Evolutionary conservation across 2,113 vertebrate genomes (phyloP).

Genomic region (Sitta europaea): DNA sequence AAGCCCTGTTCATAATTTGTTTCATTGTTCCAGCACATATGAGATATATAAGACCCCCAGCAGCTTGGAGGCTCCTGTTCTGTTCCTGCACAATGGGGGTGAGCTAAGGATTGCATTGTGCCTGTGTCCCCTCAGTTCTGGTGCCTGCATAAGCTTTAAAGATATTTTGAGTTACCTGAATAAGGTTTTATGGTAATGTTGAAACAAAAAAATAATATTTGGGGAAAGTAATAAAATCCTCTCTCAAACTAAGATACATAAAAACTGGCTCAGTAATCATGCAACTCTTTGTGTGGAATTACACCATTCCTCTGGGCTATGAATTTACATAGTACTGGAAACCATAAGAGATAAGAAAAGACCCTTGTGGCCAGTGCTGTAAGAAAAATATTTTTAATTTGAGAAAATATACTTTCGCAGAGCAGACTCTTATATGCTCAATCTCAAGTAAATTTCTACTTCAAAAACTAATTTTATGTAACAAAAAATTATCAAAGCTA

Average conservation of each 20-base stretch:
- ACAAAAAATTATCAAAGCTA: not conserved
- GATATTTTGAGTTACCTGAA: conserved; percentile 9
- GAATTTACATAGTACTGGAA: not conserved
- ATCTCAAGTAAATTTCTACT: not conserved
- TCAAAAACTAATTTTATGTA: not conserved
- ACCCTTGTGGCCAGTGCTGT: not conserved
- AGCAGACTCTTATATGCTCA: not conserved
- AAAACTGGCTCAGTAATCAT: not conserved
- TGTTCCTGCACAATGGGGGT: conserved; percentile 39
- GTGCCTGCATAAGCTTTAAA: conserved; percentile 20
- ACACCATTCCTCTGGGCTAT: not conserved
- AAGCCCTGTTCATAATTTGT: conserved; percentile 72
- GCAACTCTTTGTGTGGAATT: not conserved
- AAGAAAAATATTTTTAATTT: not conserved
- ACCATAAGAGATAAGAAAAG: not conserved
- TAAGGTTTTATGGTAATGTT: conserved; percentile 16
- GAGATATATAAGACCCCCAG: conserved; percentile 64
- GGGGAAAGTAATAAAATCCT: not conserved
- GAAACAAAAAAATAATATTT: conserved; percentile 16
- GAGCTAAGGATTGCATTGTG: conserved; percentile 38
- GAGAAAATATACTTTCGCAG: not conserved
- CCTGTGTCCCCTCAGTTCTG: not conserved
- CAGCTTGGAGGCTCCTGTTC: conserved; percentile 18
- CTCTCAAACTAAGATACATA: not conserved
- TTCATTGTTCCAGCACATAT: conserved; percentile 54